Evolutionary conservation across 2,888 invertebrate genomes (phyloP).

Genomic region (Acronicta alni): DNA sequence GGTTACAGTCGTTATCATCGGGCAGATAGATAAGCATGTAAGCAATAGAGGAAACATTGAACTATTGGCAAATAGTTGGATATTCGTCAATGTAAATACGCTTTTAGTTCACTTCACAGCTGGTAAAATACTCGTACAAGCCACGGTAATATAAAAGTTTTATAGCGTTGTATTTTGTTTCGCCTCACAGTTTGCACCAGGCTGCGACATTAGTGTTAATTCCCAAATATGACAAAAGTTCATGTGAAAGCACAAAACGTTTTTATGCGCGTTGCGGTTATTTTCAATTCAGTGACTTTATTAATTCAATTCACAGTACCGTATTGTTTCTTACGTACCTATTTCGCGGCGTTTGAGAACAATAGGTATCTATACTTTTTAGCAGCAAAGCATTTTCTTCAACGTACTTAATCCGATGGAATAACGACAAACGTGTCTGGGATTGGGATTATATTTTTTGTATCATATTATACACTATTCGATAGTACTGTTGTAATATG

Average conservation of each 20-base stretch:
- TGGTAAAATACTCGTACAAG: constrained; percentile 24
- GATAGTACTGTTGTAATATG: too few relatives aligned
- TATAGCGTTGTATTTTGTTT: constrained; percentile 24
- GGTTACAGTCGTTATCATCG: constrained; percentile 45
- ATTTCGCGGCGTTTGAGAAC: too few relatives aligned
- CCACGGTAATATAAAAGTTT: constrained; percentile 22
- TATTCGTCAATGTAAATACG: neutral
- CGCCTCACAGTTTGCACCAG: constrained; percentile 23
- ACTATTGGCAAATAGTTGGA: constrained; percentile 33
- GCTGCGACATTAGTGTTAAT: constrained; percentile 26
- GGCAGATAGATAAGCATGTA: constrained; percentile 46
- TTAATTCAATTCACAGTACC: too few relatives aligned
- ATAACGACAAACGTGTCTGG: neutral
- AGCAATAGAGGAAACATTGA: constrained; percentile 25
- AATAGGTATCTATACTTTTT: too few relatives aligned
- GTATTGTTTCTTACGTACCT: too few relatives aligned
- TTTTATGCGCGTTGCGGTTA: neutral
- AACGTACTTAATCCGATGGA: neutral
- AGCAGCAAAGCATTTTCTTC: too few relatives aligned
- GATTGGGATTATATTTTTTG: too few relatives aligned
- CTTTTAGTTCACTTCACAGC: constrained; percentile 6
- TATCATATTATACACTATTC: too few relatives aligned
- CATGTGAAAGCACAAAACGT: constrained; percentile 17
- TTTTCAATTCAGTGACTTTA: too few relatives aligned
- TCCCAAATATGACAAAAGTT: constrained; percentile 23